A percentile compares a stretch with the other conserved stretches of the same genome.
phyloP scores from a whole-genome alignment of 2,113 vertebrate species.

The Anolis carolinensis region DNA sequence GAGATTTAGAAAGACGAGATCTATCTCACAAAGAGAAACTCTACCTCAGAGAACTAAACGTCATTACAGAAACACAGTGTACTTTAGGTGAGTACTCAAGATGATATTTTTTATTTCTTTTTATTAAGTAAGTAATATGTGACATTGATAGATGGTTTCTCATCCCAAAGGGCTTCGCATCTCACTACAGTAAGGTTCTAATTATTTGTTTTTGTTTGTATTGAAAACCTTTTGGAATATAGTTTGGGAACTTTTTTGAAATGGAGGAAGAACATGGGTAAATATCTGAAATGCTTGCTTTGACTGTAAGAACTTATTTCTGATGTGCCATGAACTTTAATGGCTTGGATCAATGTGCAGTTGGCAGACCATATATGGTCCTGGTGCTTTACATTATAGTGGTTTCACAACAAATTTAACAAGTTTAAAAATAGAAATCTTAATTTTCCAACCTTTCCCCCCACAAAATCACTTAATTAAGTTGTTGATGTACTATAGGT shows the following conservation, averaged over 20 bases:
- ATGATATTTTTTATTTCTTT: not conserved
- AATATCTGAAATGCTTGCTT: not conserved
- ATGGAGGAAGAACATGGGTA: not conserved
- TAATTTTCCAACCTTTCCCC: conserved; percentile 9
- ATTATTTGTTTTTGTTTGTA: not conserved
- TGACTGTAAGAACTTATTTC: not conserved
- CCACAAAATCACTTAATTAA: conserved; percentile 26
- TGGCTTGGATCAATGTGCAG: not conserved
- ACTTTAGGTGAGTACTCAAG: conserved; percentile 85
- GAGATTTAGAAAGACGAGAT: conserved; percentile 98
- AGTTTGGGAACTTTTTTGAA: not conserved
- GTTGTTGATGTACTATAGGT: conserved; percentile 76
- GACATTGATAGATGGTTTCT: not conserved
- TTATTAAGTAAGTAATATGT: not conserved
- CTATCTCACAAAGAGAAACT: conserved; percentile 98
- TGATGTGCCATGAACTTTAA: not conserved
- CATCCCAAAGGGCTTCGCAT: not conserved
- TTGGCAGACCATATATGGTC: not conserved
- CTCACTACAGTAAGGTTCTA: not conserved
- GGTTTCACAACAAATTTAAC: not conserved
- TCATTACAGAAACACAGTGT: conserved; percentile 98
- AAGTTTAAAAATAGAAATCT: conserved; percentile 11
- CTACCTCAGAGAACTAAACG: conserved; percentile 94
- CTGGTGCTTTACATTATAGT: not conserved
- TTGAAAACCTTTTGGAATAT: not conserved